Percentiles rank a stretch among this genome's conserved stretches.
phyloP scores from a whole-genome alignment of 2,888 invertebrate genomes.

The Apodemia hepburni region DNA sequence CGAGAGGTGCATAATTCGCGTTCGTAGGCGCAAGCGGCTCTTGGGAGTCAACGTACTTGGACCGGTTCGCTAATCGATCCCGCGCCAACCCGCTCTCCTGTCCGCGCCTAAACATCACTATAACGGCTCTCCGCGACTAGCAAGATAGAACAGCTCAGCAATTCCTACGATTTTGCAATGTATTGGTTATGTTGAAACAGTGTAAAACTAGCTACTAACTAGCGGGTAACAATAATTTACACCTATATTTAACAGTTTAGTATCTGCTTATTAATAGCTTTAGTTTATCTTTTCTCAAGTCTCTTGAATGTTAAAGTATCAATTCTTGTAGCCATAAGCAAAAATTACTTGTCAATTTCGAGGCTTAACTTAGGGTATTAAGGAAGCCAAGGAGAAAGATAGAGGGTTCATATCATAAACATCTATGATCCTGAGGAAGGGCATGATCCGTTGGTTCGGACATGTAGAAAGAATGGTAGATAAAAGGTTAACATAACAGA shows the following conservation, averaged over 20 bases:
- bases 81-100: constrained; percentile 65
- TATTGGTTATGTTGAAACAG: not conserved
- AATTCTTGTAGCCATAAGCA: no score
- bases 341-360: no score
- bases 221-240: not conserved
- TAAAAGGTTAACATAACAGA: no score
- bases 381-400: no score
- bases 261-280: not conserved
- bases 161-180: constrained; percentile 10
- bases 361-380: no score
- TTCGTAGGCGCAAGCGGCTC: constrained; percentile 54
- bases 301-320: no score
- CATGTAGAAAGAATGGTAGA: no score
- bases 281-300: not conserved
- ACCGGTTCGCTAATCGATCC: constrained; percentile 78
- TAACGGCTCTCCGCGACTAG: constrained; percentile 63
- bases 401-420: no score
- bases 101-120: constrained; percentile 66
- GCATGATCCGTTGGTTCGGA: no score
- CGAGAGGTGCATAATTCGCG: constrained; percentile 58
- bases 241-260: not conserved
- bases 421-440: no score
- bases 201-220: not conserved
- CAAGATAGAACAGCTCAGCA: constrained; percentile 13
- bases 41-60: constrained; percentile 72